phyloP scores from a whole-genome alignment of 2,888 invertebrate species.

The Rotaria magnacalcarata region DNA sequence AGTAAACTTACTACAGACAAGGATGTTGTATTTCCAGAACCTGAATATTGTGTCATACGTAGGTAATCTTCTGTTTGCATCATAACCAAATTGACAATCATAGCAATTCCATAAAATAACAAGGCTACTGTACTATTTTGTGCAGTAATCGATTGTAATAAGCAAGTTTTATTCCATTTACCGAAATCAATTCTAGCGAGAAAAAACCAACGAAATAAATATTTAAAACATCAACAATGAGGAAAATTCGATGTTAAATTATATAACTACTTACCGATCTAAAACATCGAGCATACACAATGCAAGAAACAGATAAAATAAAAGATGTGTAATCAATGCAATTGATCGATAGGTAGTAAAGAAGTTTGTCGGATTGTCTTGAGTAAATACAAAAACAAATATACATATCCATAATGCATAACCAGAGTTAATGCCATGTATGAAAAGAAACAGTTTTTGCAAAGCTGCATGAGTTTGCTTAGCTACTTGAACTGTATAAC shows the following conservation, averaged over 20 bases:
- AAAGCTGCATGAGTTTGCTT: not conserved
- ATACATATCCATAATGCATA: slow-evolving; percentile 8
- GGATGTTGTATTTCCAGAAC: no score
- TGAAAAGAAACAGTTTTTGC: not conserved
- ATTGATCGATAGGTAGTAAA: not conserved
- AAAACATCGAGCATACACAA: not conserved
- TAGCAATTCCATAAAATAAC: not conserved
- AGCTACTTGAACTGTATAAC: not conserved
- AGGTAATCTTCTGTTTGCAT: not conserved
- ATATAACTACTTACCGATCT: not conserved
- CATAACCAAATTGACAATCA: slow-evolving; percentile 15
- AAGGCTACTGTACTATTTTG: slow-evolving; percentile 5
- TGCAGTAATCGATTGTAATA: not conserved
- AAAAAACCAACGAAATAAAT: not conserved
- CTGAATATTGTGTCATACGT: not conserved
- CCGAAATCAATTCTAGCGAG: not conserved
- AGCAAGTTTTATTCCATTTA: not conserved
- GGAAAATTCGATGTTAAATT: not conserved
- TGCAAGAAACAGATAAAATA: slow-evolving; percentile 15
- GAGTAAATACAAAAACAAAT: not conserved
- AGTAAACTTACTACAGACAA: not conserved
- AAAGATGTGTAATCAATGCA: not conserved
- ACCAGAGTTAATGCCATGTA: not conserved
- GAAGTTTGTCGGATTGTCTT: not conserved
- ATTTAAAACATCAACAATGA: no score